Evolutionary conservation across 2,113 vertebrate species (phyloP).

Genomic region (Phaethornis superciliosus): DNA sequence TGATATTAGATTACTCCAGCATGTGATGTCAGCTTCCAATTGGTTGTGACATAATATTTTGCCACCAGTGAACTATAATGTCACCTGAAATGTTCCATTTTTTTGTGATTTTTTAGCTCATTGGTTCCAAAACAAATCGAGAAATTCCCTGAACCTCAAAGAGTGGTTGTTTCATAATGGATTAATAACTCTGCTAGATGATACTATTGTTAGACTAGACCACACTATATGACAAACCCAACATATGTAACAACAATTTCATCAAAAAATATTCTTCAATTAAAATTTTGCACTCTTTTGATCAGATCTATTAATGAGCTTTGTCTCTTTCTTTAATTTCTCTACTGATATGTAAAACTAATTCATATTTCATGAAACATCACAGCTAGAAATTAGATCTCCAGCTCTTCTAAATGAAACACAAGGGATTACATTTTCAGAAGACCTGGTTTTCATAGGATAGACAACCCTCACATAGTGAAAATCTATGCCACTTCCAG

Average conservation of each 20-base stretch:
- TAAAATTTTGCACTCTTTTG: background rate
- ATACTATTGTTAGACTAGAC: background rate
- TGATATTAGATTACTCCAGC: background rate
- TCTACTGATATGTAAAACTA: background rate
- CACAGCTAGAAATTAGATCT: background rate
- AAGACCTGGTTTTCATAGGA: background rate
- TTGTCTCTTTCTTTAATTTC: background rate
- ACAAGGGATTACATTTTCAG: background rate
- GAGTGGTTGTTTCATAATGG: background rate
- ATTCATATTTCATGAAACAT: background rate
- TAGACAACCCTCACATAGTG: background rate
- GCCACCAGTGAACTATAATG: background rate
- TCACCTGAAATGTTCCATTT: background rate
- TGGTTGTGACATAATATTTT: background rate
- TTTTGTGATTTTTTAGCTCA: background rate
- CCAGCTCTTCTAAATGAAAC: background rate
- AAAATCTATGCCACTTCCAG: background rate
- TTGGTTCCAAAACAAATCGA: background rate
- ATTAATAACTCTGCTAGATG: background rate
- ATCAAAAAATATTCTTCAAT: background rate
- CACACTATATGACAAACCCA: background rate
- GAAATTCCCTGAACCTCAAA: background rate
- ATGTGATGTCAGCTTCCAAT: background rate
- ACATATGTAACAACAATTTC: background rate
- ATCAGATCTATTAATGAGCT: background rate